These are phyloP conservation scores for Silurus aristotelis DNA, from an alignment of 2,797 vertebrate species.

Conservation along the genomic window DNA sequence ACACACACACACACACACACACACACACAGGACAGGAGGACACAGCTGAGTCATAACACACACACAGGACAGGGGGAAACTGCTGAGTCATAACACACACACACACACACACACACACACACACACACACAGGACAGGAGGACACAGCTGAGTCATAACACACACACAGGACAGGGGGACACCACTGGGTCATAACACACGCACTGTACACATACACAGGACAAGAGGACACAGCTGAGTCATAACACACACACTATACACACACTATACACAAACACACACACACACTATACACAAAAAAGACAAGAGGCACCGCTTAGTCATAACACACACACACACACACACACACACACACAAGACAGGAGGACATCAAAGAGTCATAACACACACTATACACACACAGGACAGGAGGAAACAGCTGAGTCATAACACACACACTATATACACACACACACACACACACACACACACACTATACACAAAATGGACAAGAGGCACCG, in stretches of 20 bases:
- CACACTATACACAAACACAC: neutral
- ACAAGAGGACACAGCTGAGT: too few species aligned
- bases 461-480: neutral
- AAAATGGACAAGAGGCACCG: too few species aligned
- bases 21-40: conserved; percentile 61
- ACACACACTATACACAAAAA: too few species aligned
- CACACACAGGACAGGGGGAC: too few species aligned
- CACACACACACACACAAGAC: neutral
- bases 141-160: too few species aligned
- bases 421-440: too few species aligned
- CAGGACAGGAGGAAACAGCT: too few species aligned
- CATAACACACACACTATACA: neutral
- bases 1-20: conserved; percentile 17
- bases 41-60: conserved; percentile 49
- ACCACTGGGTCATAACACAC: neutral
- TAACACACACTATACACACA: too few species aligned
- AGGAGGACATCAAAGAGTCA: too few species aligned
- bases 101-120: neutral
- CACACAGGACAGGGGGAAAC: neutral
- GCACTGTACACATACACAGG: neutral
- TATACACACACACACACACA: too few species aligned
- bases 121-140: too few species aligned
- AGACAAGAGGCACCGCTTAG: too few species aligned
- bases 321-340: neutral
- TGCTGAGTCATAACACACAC: neutral